phyloP scores from a whole-genome alignment of 1,140 invertebrate genomes.

The Harlomillsia oculata region DNA sequence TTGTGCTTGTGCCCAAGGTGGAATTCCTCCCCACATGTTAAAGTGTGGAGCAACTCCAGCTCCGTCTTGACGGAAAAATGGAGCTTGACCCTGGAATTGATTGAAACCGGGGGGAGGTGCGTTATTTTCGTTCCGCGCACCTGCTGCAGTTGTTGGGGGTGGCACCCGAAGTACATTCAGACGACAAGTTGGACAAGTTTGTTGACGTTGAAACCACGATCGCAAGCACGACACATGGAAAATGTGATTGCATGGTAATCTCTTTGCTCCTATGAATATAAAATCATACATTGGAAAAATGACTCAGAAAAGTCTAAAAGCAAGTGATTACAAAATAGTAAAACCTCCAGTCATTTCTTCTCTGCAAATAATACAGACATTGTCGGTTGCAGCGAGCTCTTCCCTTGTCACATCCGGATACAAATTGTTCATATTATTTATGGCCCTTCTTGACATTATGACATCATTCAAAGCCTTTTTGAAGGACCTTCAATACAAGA shows the following conservation, averaged over 20 bases:
- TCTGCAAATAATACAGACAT: slow-evolving; percentile 98
- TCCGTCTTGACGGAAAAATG: slow-evolving; percentile 8
- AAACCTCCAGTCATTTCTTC: slow-evolving; percentile 72
- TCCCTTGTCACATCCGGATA: slow-evolving; percentile 93
- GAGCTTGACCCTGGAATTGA: slow-evolving; percentile 41
- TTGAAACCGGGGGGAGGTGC: slow-evolving; percentile 23
- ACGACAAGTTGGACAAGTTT: slow-evolving; percentile 98
- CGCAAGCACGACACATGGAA: slow-evolving; percentile 97
- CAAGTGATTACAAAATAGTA: slow-evolving; percentile 11
- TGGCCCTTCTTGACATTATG: slow-evolving; percentile 88
- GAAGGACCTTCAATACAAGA: slow-evolving; percentile 62
- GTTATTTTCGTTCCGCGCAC: slow-evolving; percentile 3
- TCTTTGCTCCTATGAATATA: slow-evolving; percentile 71
- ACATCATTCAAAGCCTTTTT: slow-evolving; percentile 98
- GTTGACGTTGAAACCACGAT: slow-evolving; percentile 98
- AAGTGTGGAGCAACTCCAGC: slow-evolving; percentile 7
- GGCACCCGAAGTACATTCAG: slow-evolving; percentile 81
- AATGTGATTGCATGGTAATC: slow-evolving; percentile 97
- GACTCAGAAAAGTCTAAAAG: not conserved
- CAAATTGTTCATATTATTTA: slow-evolving; percentile 95
- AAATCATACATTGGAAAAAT: slow-evolving; percentile 6
- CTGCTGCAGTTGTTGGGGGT: slow-evolving; percentile 38
- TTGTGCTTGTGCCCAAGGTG: slow-evolving; percentile 22
- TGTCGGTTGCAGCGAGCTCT: slow-evolving; percentile 87
- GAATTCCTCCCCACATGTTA: slow-evolving; percentile 25